Evolutionary conservation across 2,113 vertebrate genomes (phyloP).

Genomic region (Chinchilla lanigera): DNA sequence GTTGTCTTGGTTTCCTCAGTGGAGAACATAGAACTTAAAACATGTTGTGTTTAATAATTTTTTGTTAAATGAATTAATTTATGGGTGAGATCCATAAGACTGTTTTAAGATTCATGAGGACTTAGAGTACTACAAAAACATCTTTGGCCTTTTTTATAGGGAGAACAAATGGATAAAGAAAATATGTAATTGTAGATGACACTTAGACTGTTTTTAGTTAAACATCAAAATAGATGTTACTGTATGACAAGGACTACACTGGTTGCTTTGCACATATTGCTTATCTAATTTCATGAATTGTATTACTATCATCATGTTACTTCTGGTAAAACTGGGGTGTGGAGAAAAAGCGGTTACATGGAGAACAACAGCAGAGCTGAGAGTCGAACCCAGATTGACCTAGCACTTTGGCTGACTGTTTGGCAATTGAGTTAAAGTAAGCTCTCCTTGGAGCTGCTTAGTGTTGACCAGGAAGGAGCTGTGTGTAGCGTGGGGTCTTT

Average conservation of each 20-base stretch:
- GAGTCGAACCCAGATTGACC: not conserved
- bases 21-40: not conserved
- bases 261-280: not conserved
- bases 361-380: not conserved
- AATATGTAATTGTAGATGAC: not conserved
- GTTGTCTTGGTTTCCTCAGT: not conserved
- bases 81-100: not conserved
- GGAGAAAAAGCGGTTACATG: not conserved
- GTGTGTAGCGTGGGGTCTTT: not conserved
- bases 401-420: not conserved
- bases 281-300: not conserved
- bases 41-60: not conserved
- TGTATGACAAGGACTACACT: not conserved
- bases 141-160: not conserved
- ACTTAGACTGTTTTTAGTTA: slow-evolving; percentile 15
- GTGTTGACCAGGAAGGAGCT: not conserved
- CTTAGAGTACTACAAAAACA: not conserved
- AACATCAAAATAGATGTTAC: not conserved
- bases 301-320: not conserved
- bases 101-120: not conserved
- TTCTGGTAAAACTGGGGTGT: not conserved
- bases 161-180: not conserved
- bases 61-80: slow-evolving; percentile 18
- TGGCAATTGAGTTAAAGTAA: not conserved
- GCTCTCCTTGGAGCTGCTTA: not conserved